These are phyloP conservation scores for Plectropomus leopardus DNA, from an alignment of 2,113 vertebrate species.

Conservation along the genomic window DNA sequence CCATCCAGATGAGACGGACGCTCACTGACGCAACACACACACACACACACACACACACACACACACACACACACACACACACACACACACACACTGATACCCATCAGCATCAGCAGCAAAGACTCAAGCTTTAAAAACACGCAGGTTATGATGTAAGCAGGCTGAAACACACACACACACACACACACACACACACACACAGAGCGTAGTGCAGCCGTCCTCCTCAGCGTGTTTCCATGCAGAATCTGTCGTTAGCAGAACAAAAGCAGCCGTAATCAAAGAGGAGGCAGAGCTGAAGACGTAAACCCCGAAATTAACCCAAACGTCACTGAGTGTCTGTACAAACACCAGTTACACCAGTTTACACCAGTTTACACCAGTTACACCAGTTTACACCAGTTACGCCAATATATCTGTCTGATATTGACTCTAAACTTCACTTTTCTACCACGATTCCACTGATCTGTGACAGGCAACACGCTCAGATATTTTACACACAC, in stretches of 20 bases:
- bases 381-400: no score
- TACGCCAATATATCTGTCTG: no score
- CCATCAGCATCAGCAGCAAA: background rate
- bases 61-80: no score
- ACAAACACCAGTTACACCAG: no score
- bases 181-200: constrained; percentile 16
- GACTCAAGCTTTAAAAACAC: background rate
- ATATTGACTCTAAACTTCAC: no score
- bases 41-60: constrained; percentile 1
- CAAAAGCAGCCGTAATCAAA: constrained; percentile 44
- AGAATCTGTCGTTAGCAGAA: constrained; percentile 13
- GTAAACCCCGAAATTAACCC: constrained; percentile 20
- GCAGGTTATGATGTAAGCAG: constrained; percentile 38
- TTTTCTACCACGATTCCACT: no score
- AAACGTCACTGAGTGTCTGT: background rate
- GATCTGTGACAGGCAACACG: no score
- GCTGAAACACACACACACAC: constrained; percentile 39
- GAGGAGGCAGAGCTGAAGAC: constrained; percentile 12
- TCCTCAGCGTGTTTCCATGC: background rate
- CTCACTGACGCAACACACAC: constrained; percentile 8
- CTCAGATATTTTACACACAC: background rate
- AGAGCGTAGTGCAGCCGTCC: background rate
- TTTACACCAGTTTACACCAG: no score
- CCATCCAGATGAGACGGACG: constrained; percentile 26
- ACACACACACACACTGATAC: background rate